Base-by-base conservation (phyloP, 1,140 invertebrate species). In the Harlomillsia oculata region DNA sequence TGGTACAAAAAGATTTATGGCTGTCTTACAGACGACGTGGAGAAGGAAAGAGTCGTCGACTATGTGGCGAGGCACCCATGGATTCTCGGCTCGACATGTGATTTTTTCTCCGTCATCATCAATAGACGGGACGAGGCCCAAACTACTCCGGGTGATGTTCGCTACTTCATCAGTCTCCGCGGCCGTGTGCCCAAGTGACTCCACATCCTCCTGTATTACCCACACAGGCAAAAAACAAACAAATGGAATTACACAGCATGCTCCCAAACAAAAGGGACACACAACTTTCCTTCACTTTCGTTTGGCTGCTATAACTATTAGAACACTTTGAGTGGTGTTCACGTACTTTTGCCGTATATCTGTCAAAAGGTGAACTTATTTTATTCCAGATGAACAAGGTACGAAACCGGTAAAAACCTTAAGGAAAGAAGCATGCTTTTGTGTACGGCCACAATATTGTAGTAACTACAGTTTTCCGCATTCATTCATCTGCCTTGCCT, bases 11-110 rank as follows among this genome's bases (percentile, higher is more conserved):
- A 59, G 56, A 62, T 56, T 56, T 57, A 57, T 57, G 41, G 30
- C 6, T 28, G 30, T 48, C 78, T 77, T 68, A 80, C 79, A 80
- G 36, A 78, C 74, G 25, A 81, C 77, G 64, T 78, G 75, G 28
- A 81, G 70, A 59, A 74, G 75, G 75, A 75, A 76, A 25, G 76
- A 77, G 67, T 90, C 87, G 72, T 90, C 87, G 29, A 89, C 78
- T 44, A 80, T 78, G 63, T 84, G 87, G 71, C 84, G 81, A 21
- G 80, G 78, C 69, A 92, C 85, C 69, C 77, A 78, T 64, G 86
- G 83, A 77, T 92, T 92, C 75, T 90, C 86, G 39, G 87, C 86
- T 46, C 58, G 57, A 56, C 64, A 65, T 57, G 57, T 60, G 36
- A 65, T 65, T 62, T 62, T 62, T 62, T 65, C 45, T n/a, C 60